Evolutionary conservation across 2,797 vertebrate species (phyloP).

Genomic region (Ciconia nigra): DNA sequence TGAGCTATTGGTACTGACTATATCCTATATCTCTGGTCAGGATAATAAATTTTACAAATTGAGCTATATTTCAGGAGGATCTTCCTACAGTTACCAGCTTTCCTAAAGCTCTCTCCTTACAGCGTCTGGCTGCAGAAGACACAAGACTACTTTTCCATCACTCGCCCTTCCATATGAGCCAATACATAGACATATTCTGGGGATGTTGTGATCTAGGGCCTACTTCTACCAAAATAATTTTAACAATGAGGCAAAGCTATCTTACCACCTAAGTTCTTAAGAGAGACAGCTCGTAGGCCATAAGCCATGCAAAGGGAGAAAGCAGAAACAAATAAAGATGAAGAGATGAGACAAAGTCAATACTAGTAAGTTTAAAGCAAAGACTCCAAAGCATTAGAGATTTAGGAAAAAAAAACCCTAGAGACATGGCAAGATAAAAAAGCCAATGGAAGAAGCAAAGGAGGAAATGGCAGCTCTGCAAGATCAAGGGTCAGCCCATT

Average conservation of each 20-base stretch:
- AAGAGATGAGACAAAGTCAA: not conserved
- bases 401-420: not conserved
- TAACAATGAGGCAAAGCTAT: not conserved
- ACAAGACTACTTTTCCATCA: not conserved
- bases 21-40: not conserved
- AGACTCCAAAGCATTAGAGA: not conserved
- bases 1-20: not conserved
- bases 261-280: not conserved
- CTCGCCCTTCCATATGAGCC: not conserved
- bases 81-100: not conserved
- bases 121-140: not conserved
- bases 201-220: not conserved
- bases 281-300: fast-evolving
- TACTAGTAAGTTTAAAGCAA: not conserved
- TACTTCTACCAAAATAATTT: not conserved
- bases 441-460: not conserved
- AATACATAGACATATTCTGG: not conserved
- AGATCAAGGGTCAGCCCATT: not conserved
- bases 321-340: not conserved
- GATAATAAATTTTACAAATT: not conserved
- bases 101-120: not conserved
- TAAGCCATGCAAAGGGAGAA: not conserved
- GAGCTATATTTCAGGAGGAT: not conserved
- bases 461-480: not conserved
- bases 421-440: not conserved